Conservation (phyloP, 92 coral and sea anemone species). For the Meandrina meandrites region DNA sequence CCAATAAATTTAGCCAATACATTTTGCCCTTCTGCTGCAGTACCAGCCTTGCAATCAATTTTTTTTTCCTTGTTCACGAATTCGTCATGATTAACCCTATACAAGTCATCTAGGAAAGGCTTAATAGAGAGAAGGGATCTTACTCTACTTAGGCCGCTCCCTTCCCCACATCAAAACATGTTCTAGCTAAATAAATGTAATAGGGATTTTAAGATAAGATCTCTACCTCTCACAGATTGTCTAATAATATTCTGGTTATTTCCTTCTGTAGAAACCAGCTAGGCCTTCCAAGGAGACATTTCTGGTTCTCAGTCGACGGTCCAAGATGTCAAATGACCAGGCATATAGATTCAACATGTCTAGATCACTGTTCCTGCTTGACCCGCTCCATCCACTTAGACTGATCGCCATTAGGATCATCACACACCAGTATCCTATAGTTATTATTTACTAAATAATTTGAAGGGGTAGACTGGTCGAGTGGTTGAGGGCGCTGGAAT, state of each 20-base stretch:
- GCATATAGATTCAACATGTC: slow-evolving; percentile 85
- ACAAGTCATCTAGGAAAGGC: no score
- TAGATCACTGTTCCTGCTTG: slow-evolving; percentile 71
- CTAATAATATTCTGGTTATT: neutral
- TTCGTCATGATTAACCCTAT: no score
- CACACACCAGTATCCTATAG: slow-evolving; percentile 90
- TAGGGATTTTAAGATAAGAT: no score
- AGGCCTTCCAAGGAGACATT: slow-evolving; percentile 76
- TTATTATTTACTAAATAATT: neutral
- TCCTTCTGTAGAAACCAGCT: slow-evolving; percentile 11
- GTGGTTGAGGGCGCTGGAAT: neutral
- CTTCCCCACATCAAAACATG: no score
- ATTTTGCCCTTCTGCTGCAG: no score
- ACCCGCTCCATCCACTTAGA: slow-evolving; percentile 82
- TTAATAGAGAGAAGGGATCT: no score
- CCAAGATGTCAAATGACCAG: slow-evolving; percentile 68
- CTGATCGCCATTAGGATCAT: slow-evolving; percentile 65
- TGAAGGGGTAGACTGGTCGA: neutral
- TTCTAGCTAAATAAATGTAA: no score
- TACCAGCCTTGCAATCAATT: no score
- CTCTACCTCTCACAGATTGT: no score
- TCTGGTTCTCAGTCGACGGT: slow-evolving; percentile 77
- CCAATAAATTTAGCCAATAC: no score
- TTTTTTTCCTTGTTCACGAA: no score
- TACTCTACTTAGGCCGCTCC: no score